Base-by-base conservation (phyloP, 2,888 invertebrate species). In the Dryadula phaetusa region DNA sequence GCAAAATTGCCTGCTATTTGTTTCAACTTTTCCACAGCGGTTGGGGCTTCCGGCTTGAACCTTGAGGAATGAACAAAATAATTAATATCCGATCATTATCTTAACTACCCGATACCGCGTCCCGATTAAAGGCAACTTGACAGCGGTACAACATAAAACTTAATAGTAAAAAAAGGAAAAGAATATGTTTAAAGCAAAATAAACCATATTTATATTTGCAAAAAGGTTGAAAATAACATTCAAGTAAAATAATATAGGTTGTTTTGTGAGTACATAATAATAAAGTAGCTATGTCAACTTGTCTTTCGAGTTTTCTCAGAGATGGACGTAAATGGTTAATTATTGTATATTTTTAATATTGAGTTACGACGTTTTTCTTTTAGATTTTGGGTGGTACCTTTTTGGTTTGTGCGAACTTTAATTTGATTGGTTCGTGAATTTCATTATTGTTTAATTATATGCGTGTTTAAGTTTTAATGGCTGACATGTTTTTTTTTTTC, bases 71-170 rank as follows among this genome's bases (percentile, higher is more conserved):
- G 66, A 61, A 69, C 69, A 58, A 69, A 69, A 71, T 71, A 71
- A 71, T 71, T 71, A 69, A 69, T 71, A 71, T 69, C 69, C 69
- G 66, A 66, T 71, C 66, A 69, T 71, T 71, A 71, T 71, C 70
- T 71, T 64, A 71, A 71, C 70, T 69, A 69, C 70, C 66, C 69
- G 70, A 71, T 71, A 66, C 69, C 40, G 40, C 44, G 28, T 34
- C 56, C 62, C 62, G 70, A 70, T 70, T 70, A 70, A 69, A 66
- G 62, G 58, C 49, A 28, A 67, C 64, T 52, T 66, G 69, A 70
- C 69, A 66, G 66, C 69, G 61, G 63, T 46, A 66, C 61, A 69
- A 66, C 63, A 69, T 67, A 67, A 70, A 70, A 68, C 61, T 63
- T 65, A 56, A 68, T 60, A 20, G 32, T 49, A 52, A 34, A 66